A percentile compares a stretch with the other conserved stretches of the same genome.
These are phyloP conservation scores for Sebastes ruberrimus DNA, from an alignment of 2,797 vertebrate genomes.

Conservation along the genomic window DNA sequence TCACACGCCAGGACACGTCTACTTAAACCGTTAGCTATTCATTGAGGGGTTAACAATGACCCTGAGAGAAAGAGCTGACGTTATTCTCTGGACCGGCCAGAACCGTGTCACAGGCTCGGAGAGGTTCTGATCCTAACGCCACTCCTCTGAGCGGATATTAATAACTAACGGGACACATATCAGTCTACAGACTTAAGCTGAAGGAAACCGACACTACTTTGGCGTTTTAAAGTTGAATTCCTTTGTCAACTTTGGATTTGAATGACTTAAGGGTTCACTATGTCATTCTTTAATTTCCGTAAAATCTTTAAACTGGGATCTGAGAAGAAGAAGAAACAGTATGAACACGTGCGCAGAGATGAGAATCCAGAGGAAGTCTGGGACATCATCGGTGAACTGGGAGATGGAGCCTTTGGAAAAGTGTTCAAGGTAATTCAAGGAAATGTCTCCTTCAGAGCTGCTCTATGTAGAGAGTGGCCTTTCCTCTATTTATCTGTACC, in stretches of 20 bases:
- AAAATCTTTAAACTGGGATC: slow-evolving; percentile 96
- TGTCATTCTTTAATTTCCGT: slow-evolving; percentile 99
- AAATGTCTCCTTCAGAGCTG: neutral
- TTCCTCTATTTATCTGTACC: neutral
- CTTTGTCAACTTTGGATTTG: slow-evolving; percentile 16
- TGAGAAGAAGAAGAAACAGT: slow-evolving; percentile 98
- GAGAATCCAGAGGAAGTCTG: slow-evolving; percentile 94
- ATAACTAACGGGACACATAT: slow-evolving; percentile 11
- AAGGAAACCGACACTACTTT: neutral
- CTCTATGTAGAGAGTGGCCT: neutral
- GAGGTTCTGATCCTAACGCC: slow-evolving; percentile 39
- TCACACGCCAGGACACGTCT: neutral
- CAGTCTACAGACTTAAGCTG: neutral
- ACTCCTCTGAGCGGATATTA: neutral
- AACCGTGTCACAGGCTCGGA: slow-evolving; percentile 67
- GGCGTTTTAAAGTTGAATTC: slow-evolving; percentile 3
- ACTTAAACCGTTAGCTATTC: neutral
- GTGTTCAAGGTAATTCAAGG: slow-evolving; percentile 91
- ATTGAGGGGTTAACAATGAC: slow-evolving; percentile 27
- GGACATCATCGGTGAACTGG: slow-evolving; percentile 95
- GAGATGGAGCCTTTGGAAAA: slow-evolving; percentile 97
- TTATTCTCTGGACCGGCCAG: slow-evolving; percentile 25
- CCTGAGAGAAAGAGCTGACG: neutral
- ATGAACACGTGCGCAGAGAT: slow-evolving; percentile 96
- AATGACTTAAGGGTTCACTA: slow-evolving; percentile 56